Evolutionary conservation across 2,888 invertebrate genomes (phyloP).

Genomic region (Drosophila imparisetae): DNA sequence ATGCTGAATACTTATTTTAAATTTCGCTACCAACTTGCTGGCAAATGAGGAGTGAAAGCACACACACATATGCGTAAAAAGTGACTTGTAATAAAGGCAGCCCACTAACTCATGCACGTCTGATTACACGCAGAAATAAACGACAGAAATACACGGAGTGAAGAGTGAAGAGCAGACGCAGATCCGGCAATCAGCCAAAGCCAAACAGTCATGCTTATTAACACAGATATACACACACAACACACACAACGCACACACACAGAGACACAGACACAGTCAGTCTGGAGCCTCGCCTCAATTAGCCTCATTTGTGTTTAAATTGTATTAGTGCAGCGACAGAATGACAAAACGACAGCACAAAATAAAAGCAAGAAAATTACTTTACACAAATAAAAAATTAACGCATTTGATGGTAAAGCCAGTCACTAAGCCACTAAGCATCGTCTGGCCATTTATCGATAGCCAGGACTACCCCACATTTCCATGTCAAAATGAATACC

Average conservation of each 20-base stretch:
- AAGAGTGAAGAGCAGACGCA: constrained; percentile 36
- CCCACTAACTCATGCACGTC: constrained; percentile 65
- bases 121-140: constrained; percentile 66
- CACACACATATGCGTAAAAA: constrained; percentile 38
- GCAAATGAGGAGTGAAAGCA: constrained; percentile 10
- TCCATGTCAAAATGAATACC: constrained; percentile 3
- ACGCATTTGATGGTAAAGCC: constrained; percentile 61
- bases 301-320: constrained; percentile 76
- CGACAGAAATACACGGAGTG: constrained; percentile 46
- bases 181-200: constrained; percentile 64
- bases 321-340: constrained; percentile 56
- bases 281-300: constrained; percentile 59
- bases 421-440: constrained; percentile 48
- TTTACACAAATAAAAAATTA: constrained; percentile 44
- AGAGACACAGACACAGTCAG: constrained; percentile 27
- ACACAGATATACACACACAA: constrained; percentile 48
- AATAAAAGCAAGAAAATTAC: constrained; percentile 34
- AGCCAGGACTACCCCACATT: constrained; percentile 10
- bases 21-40: constrained; percentile 2
- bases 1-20: not conserved
- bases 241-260: not conserved
- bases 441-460: constrained; percentile 67
- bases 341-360: constrained; percentile 33
- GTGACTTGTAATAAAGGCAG: constrained; percentile 44
- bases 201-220: constrained; percentile 72